These are phyloP conservation scores for Dreissena polymorpha DNA, from an alignment of 1,140 invertebrate genomes.

Conservation along the genomic window DNA sequence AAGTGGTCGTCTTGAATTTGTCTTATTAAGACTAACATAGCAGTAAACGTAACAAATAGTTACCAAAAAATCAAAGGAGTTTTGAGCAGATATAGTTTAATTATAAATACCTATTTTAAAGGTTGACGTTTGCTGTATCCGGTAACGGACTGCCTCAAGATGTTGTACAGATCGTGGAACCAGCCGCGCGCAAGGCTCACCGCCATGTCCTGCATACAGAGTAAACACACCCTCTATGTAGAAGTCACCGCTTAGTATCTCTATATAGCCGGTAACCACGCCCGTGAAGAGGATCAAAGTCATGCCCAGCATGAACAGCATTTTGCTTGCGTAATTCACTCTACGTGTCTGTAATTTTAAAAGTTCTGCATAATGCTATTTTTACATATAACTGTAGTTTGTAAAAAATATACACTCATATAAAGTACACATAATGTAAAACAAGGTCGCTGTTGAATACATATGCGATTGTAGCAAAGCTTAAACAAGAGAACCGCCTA, in stretches of 20 bases:
- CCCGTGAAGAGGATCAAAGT: too few relatives aligned
- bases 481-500: too few relatives aligned
- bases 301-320: too few relatives aligned
- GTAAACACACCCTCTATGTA: constrained; percentile 5
- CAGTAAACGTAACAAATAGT: not conserved
- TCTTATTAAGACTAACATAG: not conserved
- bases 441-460: too few relatives aligned
- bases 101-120: not conserved
- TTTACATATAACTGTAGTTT: too few relatives aligned
- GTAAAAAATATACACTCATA: too few relatives aligned
- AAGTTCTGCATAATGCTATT: too few relatives aligned
- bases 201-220: not conserved
- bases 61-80: not conserved
- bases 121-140: not conserved
- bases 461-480: too few relatives aligned
- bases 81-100: not conserved
- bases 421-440: too few relatives aligned
- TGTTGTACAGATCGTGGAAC: not conserved
- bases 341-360: too few relatives aligned
- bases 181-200: not conserved
- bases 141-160: not conserved
- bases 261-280: too few relatives aligned
- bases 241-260: not conserved
- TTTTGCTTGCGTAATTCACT: too few relatives aligned
- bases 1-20: not conserved